Conservation (phyloP, 2,888 invertebrate species). For the Mythimna vitellina region DNA sequence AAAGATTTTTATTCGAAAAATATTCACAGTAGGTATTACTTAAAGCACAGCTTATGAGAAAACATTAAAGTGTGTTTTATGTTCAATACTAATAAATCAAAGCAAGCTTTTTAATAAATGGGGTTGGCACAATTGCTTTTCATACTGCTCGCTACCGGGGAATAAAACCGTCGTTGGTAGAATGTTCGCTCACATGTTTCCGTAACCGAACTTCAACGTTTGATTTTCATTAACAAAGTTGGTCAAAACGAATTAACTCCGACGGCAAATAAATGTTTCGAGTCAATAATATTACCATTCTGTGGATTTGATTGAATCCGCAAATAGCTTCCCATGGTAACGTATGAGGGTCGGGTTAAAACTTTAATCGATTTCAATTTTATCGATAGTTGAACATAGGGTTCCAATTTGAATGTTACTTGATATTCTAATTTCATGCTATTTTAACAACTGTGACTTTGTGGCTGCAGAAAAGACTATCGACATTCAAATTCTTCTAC, state of each 20-base stretch:
- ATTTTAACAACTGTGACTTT: not conserved
- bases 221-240: conserved; percentile 68
- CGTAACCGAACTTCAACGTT: conserved; percentile 55
- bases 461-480: not conserved
- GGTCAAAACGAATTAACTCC: conserved; percentile 65
- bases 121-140: conserved; percentile 34
- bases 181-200: conserved; percentile 45
- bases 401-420: not conserved
- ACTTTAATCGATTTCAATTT: conserved; percentile 55
- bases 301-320: conserved; percentile 88
- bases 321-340: conserved; percentile 88
- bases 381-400: conserved; percentile 56
- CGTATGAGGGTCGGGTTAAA: conserved; percentile 66
- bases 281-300: conserved; percentile 84
- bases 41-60: not conserved
- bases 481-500: not conserved
- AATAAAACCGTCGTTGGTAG: conserved; percentile 17
- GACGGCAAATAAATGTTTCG: conserved; percentile 75
- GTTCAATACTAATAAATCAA: conserved; percentile 33
- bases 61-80: conserved; percentile 8
- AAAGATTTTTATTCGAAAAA: not conserved
- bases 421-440: conserved; percentile 6
- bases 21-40: conserved; percentile 3
- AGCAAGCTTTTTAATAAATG: conserved; percentile 39
- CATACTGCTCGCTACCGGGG: conserved; percentile 6